phyloP scores from a whole-genome alignment of 92 coral and sea anemone species.

The Porites cylindrica region DNA sequence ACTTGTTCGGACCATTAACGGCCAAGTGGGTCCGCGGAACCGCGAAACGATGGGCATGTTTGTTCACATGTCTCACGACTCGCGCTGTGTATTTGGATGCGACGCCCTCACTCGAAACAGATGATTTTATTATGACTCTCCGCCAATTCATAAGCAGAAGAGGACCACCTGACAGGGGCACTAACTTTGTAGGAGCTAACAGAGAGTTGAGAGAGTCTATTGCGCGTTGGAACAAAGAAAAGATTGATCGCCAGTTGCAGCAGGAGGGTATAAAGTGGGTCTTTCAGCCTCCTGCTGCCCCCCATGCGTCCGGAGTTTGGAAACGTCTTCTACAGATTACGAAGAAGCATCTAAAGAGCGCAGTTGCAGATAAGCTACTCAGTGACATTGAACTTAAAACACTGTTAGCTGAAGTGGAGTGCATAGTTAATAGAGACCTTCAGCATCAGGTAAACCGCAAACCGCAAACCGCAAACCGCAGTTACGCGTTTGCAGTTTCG shows the following conservation, averaged over 20 bases:
- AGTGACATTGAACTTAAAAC: slow-evolving; percentile 64
- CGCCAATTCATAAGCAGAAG: slow-evolving; percentile 31
- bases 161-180: slow-evolving; percentile 71
- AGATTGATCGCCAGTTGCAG: slow-evolving; percentile 48
- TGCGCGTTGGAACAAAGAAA: slow-evolving; percentile 46
- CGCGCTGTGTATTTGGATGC: not conserved
- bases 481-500: too few species aligned
- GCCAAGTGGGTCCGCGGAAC: slow-evolving; percentile 75
- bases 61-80: slow-evolving; percentile 12
- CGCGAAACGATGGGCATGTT: slow-evolving; percentile 73
- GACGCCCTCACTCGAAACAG: slow-evolving; percentile 64
- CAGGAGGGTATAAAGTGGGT: slow-evolving; percentile 64
- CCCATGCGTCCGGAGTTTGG: slow-evolving; percentile 77
- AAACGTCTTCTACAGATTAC: slow-evolving; percentile 59
- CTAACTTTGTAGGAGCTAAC: slow-evolving; percentile 70
- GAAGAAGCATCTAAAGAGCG: slow-evolving; percentile 65
- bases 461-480: too few species aligned
- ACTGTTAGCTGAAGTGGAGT: slow-evolving; percentile 51
- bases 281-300: slow-evolving; percentile 70
- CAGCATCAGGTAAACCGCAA: too few species aligned
- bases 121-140: too few species aligned
- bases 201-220: slow-evolving; percentile 50
- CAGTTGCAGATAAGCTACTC: slow-evolving; percentile 61
- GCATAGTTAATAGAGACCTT: too few species aligned
- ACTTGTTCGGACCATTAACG: slow-evolving; percentile 65